Conservation (phyloP, 2,113 vertebrate genomes). For the Heterochromis multidens region DNA sequence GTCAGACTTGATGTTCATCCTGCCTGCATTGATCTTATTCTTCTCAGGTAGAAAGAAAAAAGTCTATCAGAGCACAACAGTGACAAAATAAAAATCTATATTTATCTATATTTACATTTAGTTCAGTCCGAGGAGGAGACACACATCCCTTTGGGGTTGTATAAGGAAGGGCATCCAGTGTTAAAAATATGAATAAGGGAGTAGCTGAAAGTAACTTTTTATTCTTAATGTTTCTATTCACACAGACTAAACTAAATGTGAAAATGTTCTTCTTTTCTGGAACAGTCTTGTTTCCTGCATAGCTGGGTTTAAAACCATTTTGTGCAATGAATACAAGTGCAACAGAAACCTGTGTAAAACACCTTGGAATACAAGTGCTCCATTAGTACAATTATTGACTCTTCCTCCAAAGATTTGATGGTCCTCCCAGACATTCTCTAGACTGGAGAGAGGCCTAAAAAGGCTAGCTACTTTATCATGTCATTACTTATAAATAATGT, state of each 20-base stretch:
- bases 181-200: background rate
- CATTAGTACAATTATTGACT: background rate
- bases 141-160: background rate
- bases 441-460: background rate
- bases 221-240: background rate
- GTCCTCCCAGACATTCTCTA: background rate
- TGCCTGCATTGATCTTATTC: slow-evolving; percentile 13
- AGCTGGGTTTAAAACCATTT: background rate
- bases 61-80: background rate
- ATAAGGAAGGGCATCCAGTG: background rate
- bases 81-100: too few relatives aligned
- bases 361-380: background rate
- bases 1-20: background rate
- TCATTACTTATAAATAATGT: background rate
- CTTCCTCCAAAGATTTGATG: background rate
- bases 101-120: too few relatives aligned
- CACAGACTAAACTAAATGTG: background rate
- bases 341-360: background rate
- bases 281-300: background rate
- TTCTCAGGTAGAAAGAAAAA: background rate
- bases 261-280: background rate
- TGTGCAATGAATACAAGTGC: background rate
- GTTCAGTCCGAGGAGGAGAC: background rate
- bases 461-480: background rate
- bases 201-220: background rate